Base-by-base conservation (phyloP, 2,888 invertebrate species). In the Tenthredo scrophulariae region DNA sequence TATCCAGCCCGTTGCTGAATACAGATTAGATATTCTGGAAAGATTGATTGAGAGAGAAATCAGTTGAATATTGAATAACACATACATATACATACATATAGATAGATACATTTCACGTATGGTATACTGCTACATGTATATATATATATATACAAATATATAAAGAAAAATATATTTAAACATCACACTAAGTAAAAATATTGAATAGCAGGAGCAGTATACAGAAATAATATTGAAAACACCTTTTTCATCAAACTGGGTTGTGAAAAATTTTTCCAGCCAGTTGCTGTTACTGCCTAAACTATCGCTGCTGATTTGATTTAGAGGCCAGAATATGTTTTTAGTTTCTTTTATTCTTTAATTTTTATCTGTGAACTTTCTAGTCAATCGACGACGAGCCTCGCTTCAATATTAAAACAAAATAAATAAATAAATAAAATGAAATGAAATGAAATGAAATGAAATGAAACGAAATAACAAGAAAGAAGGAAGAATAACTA, bases 351-450 rank as follows among this genome's bases (percentile, higher is more conserved):
- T 67, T 40, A 46, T 22, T 62, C 7, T 26, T n/a, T 67, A 18
- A 29, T 22, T 62, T 22, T 62, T 37, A 7, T 37, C n/a, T 80
- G 80, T 80, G 80, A 80, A 80, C 58, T 80, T 80, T 80, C 80
- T 80, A 80, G 80, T 80, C 80, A 80, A 40, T 80, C 62, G 80
- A 80, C 58, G 40, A 80, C 80, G 62, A 67, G 85, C 85, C 85
- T 74, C 85, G 79, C 82, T 86, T 86, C 86, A 85, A 83, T 83
- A 18, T 2, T 37, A 70, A 70, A n/a, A 18, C 18, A 2, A 43
- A n/a, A 18, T 6, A 2, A 43, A 22, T 1, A 75, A 74, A 74
- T 0, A 75, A 6, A 37, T n/a, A 46, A 26, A 37, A 6, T 0
- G 50, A 37, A 37, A 0, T 33, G 33, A 37, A 37, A 37, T 37